A percentile compares a stretch with the other conserved stretches of the same genome.
Evolutionary conservation across 1,140 invertebrate species (phyloP).

Genomic region (Maconellicoccus hirsutus): DNA sequence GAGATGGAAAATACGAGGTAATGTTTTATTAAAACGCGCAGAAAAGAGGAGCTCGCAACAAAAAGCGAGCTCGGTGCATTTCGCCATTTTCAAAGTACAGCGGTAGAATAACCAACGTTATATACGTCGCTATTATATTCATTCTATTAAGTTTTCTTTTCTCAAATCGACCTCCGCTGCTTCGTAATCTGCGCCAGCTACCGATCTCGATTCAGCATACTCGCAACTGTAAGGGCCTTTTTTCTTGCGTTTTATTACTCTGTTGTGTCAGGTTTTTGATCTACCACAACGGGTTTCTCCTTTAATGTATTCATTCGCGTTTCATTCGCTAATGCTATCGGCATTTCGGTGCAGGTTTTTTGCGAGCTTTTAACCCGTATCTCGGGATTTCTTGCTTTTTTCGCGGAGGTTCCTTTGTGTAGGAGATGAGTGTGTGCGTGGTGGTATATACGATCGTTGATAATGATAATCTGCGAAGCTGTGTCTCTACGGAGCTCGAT

Average conservation of each 20-base stretch:
- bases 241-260: neutral
- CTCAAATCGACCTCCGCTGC: neutral
- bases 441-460: too few relatives aligned
- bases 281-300: neutral
- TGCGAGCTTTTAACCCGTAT: too few relatives aligned
- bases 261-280: neutral
- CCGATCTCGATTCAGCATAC: too few relatives aligned
- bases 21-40: neutral
- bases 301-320: conserved; percentile 9
- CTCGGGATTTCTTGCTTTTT: too few relatives aligned
- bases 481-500: too few relatives aligned
- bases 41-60: neutral
- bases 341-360: neutral
- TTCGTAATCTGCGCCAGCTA: neutral
- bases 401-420: too few relatives aligned
- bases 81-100: neutral
- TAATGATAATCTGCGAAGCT: too few relatives aligned
- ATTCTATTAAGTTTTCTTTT: neutral
- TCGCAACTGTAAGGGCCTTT: too few relatives aligned
- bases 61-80: neutral
- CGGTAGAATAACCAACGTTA: neutral
- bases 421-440: too few relatives aligned
- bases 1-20: too few relatives aligned
- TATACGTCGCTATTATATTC: neutral
- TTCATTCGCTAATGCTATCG: neutral